Evolutionary conservation across 2,797 vertebrate species (phyloP), one percentile per base, ranked within the genome.

Genomic region (Heteromormyrus szaboi): DNA sequence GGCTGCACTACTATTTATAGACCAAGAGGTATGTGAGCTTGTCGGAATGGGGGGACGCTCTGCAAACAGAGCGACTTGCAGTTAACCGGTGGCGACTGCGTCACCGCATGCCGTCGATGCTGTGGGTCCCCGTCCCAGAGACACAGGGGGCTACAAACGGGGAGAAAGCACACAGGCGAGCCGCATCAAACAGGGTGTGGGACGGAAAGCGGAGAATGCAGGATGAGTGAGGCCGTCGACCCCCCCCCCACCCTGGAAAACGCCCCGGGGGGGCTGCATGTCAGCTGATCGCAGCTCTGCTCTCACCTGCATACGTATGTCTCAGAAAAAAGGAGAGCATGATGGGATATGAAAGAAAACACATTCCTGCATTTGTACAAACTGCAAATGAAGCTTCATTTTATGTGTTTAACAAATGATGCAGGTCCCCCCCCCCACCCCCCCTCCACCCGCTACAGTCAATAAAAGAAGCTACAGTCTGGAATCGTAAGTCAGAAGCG

Each of bases 61-160:
- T 92, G 89, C 65, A 88, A 81, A 62, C 88, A 84, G 87, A 25
- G 88, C 29, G 12, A 59, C 83, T 44, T 11, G 44, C 83, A 54
- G 51, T 68, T 11, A n/a, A 51, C 79, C 88, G 33, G 33, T 54
- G 62, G 37, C 7, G 8, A 81, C 44, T 50, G 44, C n/a, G 17
- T 87, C 68, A 19, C n/a, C n/a, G n/a, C n/a, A n/a, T n/a, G n/a
- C n/a, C n/a, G n/a, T n/a, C n/a, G n/a, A n/a, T n/a, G n/a, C n/a
- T n/a, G n/a, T n/a, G n/a, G n/a, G n/a, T n/a, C n/a, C n/a, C n/a
- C n/a, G n/a, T 19, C 29, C 68, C 68, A 1, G 33, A 65, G 68
- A 33, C 1, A 3, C n/a, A 3, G 7, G 59, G 56, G 56, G 56
- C 56, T 59, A n/a, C 7, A 59, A 25, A 3, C 22, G 9, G 22